Percentiles rank a stretch among this genome's conserved stretches.
phyloP scores from a whole-genome alignment of 2,797 vertebrate species.

The Pseudochromis fuscus region DNA sequence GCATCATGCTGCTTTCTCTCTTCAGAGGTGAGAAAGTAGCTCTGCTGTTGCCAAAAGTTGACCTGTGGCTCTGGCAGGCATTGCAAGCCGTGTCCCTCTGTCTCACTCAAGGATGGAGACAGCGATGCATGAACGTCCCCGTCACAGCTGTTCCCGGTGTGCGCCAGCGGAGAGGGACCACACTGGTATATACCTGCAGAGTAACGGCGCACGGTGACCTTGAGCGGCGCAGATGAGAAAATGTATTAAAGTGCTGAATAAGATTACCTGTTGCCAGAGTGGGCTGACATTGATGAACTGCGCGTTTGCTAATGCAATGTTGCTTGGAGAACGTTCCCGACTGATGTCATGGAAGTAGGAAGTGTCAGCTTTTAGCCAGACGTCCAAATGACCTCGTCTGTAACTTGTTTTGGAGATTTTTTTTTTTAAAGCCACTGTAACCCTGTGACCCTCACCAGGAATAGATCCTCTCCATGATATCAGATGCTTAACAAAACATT shows the following conservation, averaged over 20 bases:
- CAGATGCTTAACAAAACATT: constrained; percentile 43
- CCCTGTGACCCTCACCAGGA: constrained; percentile 40
- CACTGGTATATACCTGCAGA: background rate
- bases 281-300: constrained; percentile 38
- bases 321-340: constrained; percentile 45
- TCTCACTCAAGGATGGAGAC: constrained; percentile 6
- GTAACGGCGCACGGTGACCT: constrained; percentile 24
- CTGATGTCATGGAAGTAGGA: constrained; percentile 5
- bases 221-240: constrained; percentile 35
- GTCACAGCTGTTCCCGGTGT: constrained; percentile 31
- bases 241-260: constrained; percentile 51
- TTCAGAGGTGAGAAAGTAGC: constrained; percentile 12
- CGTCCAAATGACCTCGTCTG: constrained; percentile 20
- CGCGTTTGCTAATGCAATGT: constrained; percentile 29
- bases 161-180: constrained; percentile 8
- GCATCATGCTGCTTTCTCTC: constrained; percentile 12
- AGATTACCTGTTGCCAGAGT: constrained; percentile 40
- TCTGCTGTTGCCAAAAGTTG: constrained; percentile 44
- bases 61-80: constrained; percentile 31
- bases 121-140: constrained; percentile 12
- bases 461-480: constrained; percentile 41
- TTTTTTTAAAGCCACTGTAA: constrained; percentile 36
- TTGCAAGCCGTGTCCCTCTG: constrained; percentile 32
- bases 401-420: constrained; percentile 33
- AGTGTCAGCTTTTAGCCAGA: constrained; percentile 11